Conservation (phyloP, 1,140 invertebrate species). For the Leptopilina boulardi region DNA sequence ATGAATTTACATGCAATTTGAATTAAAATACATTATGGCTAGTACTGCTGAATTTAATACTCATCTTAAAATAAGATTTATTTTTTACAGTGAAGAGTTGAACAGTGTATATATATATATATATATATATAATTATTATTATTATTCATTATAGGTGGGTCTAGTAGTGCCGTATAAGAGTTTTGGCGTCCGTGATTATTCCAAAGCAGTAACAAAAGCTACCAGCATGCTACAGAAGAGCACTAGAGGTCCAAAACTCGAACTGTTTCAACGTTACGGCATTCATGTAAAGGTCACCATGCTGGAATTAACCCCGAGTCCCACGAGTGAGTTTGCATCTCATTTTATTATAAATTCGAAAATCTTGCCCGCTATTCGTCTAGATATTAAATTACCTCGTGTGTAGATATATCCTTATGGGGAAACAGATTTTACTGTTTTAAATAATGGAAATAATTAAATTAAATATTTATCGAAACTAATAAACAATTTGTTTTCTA, state of each 20-base stretch:
- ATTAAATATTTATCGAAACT: too few species aligned
- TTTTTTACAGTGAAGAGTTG: too few species aligned
- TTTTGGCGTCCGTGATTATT: slow-evolving; percentile 85
- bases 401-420: too few species aligned
- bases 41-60: too few species aligned
- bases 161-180: slow-evolving; percentile 86
- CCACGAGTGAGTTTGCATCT: slow-evolving; percentile 80
- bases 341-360: slow-evolving; percentile 20
- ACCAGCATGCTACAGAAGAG: slow-evolving; percentile 79
- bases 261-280: slow-evolving; percentile 82
- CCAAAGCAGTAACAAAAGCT: slow-evolving; percentile 82
- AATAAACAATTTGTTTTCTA: too few species aligned
- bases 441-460: too few species aligned
- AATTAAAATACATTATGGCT: too few species aligned
- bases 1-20: too few species aligned
- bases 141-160: slow-evolving; percentile 76
- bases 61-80: too few species aligned
- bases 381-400: too few species aligned
- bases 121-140: background rate
- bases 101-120: too few species aligned
- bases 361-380: background rate
- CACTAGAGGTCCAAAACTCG: slow-evolving; percentile 77
- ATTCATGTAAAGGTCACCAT: slow-evolving; percentile 83
- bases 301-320: slow-evolving; percentile 86
- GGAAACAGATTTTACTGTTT: too few species aligned